Percentiles rank a stretch among this genome's conserved stretches.
Evolutionary conservation across 2,888 invertebrate species (phyloP).

Genomic region (Lacanobia oleracea): DNA sequence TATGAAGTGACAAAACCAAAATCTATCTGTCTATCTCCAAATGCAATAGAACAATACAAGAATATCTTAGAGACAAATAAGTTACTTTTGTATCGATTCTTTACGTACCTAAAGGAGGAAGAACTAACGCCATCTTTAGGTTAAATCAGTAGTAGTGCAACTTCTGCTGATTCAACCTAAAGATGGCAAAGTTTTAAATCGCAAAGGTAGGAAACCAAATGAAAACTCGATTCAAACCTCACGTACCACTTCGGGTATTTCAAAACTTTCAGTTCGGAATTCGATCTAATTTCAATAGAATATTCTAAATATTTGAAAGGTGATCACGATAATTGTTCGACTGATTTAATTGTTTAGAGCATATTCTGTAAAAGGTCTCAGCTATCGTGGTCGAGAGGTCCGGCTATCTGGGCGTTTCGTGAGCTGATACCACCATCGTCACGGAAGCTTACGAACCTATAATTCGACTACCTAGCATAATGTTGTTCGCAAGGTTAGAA

Average conservation of each 20-base stretch:
- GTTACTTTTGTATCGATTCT: no score
- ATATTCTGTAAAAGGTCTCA: conserved; percentile 64
- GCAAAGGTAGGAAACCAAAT: not conserved
- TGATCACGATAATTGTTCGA: conserved; percentile 65
- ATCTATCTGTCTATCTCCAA: no score
- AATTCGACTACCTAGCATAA: conserved; percentile 59
- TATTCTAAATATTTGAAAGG: conserved; percentile 74
- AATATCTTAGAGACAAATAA: not conserved
- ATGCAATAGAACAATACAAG: not conserved
- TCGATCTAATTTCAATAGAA: conserved; percentile 40
- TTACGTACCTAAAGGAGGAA: no score
- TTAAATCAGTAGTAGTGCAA: no score
- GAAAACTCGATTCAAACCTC: not conserved
- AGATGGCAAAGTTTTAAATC: no score
- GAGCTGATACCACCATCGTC: conserved; percentile 71
- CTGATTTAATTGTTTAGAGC: conserved; percentile 66
- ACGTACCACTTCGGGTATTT: not conserved
- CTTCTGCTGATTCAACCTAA: no score
- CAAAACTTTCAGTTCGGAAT: conserved; percentile 42
- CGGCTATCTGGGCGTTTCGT: conserved; percentile 66
- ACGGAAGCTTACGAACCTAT: conserved; percentile 78
- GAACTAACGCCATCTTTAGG: no score
- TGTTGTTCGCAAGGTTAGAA: conserved; percentile 74
- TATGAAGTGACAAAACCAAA: no score
- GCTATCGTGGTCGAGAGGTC: conserved; percentile 68